Evolutionary conservation across 2,113 vertebrate genomes (phyloP), one percentile per base, ranked within the genome.

Genomic region (Sterna hirundo): DNA sequence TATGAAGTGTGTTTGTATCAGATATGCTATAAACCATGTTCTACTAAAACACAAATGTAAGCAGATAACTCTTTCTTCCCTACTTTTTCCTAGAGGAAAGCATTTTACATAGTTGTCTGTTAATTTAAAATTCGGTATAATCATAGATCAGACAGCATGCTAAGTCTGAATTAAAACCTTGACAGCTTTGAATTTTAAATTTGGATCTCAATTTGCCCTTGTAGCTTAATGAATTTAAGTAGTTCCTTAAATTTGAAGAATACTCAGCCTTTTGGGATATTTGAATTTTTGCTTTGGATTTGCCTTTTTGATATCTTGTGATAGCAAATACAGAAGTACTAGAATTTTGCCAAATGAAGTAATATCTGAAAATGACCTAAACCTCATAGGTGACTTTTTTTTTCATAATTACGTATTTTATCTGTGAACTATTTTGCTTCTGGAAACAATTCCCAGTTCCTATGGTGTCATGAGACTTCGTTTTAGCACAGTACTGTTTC

Each of bases 101-200:
- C 62, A 58, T 86, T 86, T 89, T 81, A 34, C 52, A 13, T 25
- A 66, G 40, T 22, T 93, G 10, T 44, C 49, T 90, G 52, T 57
- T 79, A 64, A 90, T 94, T 90, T 90, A 83, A 92, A 92, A 90
- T 94, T 83, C 8, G 0, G 34, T 93, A 34, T 95, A 77, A 90
- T 83, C 82, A 66, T 54, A 81, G 68, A 88, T 81, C 71, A 91
- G 80, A 78, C 25, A 71, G 69, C 55, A 66, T 81, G 29, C 42
- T 75, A 83, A 90, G 66, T 74, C n/a, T 83, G 72, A 81, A 68
- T 81, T 69, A 62, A 94, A 88, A 77, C 47, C 76, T 81, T 52
- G 38, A 44, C 34, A 78, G 42, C 38, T 88, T 86, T 88, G 68
- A 86, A 54, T 96, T 96, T 96, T 84, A 89, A 80, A 64, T 78